Conservation (phyloP, 2,888 invertebrate species). For the Stramonita haemastoma region DNA sequence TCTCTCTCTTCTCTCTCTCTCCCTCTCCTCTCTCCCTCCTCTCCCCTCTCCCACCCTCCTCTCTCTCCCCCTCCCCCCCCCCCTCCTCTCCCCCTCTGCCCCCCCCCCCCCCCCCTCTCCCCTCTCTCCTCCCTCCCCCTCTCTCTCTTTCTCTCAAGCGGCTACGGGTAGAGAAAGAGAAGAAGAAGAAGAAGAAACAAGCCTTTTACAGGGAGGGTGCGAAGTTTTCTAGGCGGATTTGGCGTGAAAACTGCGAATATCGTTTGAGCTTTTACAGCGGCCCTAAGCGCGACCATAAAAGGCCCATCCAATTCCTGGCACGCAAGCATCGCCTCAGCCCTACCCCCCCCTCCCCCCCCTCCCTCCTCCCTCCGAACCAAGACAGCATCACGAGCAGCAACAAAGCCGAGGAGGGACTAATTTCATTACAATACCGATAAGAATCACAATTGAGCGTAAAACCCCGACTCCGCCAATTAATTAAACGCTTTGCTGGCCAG, state of each 20-base stretch:
- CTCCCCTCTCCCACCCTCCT: no score
- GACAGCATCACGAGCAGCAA: conserved; percentile 19
- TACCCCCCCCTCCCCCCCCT: neutral
- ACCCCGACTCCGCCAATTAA: conserved; percentile 41
- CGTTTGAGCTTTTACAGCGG: conserved; percentile 32
- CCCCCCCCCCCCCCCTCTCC: neutral
- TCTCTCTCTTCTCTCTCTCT: neutral
- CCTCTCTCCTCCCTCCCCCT: neutral
- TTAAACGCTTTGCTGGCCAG: conserved; percentile 29
- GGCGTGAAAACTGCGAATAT: conserved; percentile 31
- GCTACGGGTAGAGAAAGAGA: no score
- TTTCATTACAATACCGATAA: conserved; percentile 41
- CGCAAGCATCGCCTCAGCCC: conserved; percentile 9
- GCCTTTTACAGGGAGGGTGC: neutral
- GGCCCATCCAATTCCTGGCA: conserved; percentile 37
- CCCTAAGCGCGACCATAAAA: conserved; percentile 9
- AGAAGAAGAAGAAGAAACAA: neutral
- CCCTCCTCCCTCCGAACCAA: no score
- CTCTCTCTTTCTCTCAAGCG: neutral
- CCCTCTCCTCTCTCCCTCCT: neutral
- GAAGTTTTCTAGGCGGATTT: conserved; percentile 24
- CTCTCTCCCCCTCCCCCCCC: neutral
- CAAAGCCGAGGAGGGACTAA: conserved; percentile 38
- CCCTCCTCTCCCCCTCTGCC: no score
- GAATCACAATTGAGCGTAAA: conserved; percentile 38